These are phyloP conservation scores for Tanypteryx hageni DNA, from an alignment of 2,888 invertebrate genomes.

Conservation along the genomic window DNA sequence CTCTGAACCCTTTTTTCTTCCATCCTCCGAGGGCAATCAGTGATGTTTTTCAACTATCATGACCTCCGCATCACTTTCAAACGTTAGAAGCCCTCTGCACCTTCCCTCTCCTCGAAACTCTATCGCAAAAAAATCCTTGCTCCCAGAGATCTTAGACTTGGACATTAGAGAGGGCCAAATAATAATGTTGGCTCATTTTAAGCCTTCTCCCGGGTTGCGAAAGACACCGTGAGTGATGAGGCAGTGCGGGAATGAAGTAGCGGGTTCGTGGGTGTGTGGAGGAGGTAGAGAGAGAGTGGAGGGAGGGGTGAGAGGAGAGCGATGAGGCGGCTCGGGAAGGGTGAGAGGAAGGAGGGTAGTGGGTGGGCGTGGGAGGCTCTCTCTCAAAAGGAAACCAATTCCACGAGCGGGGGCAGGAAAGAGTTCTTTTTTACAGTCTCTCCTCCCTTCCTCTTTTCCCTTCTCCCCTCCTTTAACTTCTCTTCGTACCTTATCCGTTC, in stretches of 20 bases:
- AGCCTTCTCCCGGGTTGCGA: constrained; percentile 2
- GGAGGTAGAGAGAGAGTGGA: not conserved
- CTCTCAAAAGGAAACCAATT: constrained; percentile 57
- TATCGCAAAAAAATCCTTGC: not conserved
- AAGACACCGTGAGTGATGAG: constrained; percentile 15
- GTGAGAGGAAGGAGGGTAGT: not conserved
- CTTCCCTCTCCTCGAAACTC: not conserved
- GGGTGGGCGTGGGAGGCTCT: not conserved
- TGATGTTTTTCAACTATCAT: no score
- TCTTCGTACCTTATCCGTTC: not conserved
- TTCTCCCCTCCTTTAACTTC: not conserved
- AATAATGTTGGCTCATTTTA: constrained; percentile 6
- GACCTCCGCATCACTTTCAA: not conserved
- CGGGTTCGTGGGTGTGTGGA: not conserved
- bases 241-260: not conserved
- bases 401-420: constrained; percentile 10
- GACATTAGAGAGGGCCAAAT: constrained; percentile 6
- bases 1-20: no score
- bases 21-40: no score
- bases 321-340: not conserved
- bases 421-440: constrained; percentile 15
- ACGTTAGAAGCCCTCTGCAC: not conserved
- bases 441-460: not conserved
- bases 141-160: not conserved
- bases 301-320: not conserved